phyloP scores from a whole-genome alignment of 2,797 vertebrate genomes.

The Peromyscus nudipes region DNA sequence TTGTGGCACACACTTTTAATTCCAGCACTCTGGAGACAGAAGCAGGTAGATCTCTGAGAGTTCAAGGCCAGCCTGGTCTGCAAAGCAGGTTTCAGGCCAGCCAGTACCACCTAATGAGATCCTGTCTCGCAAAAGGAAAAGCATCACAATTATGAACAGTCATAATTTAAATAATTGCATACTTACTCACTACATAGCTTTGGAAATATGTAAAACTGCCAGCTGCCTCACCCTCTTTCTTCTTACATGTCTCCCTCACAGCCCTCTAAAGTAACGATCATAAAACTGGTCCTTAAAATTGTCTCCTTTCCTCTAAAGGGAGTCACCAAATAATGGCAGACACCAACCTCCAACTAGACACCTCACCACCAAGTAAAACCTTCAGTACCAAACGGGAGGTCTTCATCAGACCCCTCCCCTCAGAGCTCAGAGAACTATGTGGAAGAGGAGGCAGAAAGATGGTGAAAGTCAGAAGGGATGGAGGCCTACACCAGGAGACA shows the following conservation, averaged over 20 bases:
- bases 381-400: neutral
- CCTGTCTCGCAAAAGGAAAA: neutral
- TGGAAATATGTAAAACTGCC: neutral
- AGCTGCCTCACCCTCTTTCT: neutral
- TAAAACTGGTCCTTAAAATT: slow-evolving; percentile 3
- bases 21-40: neutral
- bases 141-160: neutral
- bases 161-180: neutral
- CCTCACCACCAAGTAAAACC: neutral
- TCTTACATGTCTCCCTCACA: neutral
- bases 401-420: neutral
- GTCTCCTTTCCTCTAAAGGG: neutral
- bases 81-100: neutral
- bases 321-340: neutral
- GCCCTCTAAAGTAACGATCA: neutral
- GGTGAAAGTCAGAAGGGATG: neutral
- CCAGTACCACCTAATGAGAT: neutral
- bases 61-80: neutral
- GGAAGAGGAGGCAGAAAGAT: neutral
- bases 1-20: neutral
- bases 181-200: neutral
- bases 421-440: neutral
- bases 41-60: neutral
- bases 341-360: neutral
- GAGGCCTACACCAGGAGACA: neutral